phyloP scores from a whole-genome alignment of 1,140 invertebrate species.

The Cydia splendana region DNA sequence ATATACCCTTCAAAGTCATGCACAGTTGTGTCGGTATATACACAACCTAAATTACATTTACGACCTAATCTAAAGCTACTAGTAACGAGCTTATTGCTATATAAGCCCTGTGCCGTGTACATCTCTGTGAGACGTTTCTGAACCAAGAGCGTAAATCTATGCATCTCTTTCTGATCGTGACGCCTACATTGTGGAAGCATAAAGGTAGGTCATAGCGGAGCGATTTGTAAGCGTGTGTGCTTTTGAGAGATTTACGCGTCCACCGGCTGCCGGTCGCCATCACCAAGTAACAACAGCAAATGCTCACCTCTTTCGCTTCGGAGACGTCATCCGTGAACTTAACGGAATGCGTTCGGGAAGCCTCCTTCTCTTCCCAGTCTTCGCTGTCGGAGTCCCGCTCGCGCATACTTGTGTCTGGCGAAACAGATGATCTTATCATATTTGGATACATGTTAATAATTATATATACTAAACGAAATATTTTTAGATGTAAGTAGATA shows the following conservation, averaged over 20 bases:
- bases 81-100: constrained; percentile 65
- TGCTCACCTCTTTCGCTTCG: constrained; percentile 87
- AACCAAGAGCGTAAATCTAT: constrained; percentile 53
- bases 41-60: constrained; percentile 34
- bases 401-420: constrained; percentile 61
- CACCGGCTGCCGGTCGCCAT: background rate
- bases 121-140: constrained; percentile 51
- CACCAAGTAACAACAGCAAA: constrained; percentile 60
- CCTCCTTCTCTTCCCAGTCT: constrained; percentile 88
- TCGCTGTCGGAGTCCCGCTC: constrained; percentile 83
- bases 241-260: constrained; percentile 18
- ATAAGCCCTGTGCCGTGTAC: constrained; percentile 62
- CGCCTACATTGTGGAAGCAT: constrained; percentile 45
- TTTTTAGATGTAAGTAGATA: too few species aligned
- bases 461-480: background rate
- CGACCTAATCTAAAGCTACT: constrained; percentile 62
- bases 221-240: constrained; percentile 40
- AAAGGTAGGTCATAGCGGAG: constrained; percentile 44
- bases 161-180: constrained; percentile 44
- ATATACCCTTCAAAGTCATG: constrained; percentile 26
- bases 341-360: constrained; percentile 90
- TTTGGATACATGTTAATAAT: background rate
- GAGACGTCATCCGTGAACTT: constrained; percentile 92
- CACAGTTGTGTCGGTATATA: constrained; percentile 6
- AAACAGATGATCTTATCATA: constrained; percentile 33